Percentiles rank a stretch among this genome's conserved stretches.
These are phyloP conservation scores for Pasiphila rectangulata DNA, from an alignment of 2,888 invertebrate genomes.

Conservation along the genomic window DNA sequence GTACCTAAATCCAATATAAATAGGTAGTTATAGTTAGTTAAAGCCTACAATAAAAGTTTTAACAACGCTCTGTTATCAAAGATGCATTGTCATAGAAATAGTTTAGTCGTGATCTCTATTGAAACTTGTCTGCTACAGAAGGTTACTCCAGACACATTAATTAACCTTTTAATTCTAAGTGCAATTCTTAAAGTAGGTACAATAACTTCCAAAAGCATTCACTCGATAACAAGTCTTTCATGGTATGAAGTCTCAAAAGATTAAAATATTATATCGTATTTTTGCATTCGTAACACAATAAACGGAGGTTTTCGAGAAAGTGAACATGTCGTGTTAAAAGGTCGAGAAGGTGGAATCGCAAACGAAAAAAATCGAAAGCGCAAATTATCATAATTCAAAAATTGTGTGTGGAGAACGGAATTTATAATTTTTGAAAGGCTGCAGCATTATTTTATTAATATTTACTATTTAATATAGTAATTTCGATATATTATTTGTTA, in stretches of 20 bases:
- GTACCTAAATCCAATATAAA: too few species aligned
- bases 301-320: conserved; percentile 30
- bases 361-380: conserved; percentile 28
- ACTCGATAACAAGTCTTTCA: conserved; percentile 6
- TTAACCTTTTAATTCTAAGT: too few species aligned
- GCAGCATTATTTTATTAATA: not conserved
- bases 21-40: too few species aligned
- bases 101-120: too few species aligned
- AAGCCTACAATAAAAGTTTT: too few species aligned
- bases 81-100: too few species aligned
- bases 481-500: not conserved
- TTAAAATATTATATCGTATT: conserved; percentile 22
- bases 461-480: not conserved
- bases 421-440: conserved; percentile 6
- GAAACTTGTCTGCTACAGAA: too few species aligned
- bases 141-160: too few species aligned
- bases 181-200: too few species aligned
- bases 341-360: conserved; percentile 27
- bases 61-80: too few species aligned
- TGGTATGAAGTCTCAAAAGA: conserved; percentile 15
- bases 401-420: conserved; percentile 8
- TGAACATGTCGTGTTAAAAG: conserved; percentile 26
- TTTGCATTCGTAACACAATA: conserved; percentile 20
- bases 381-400: conserved; percentile 28
- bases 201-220: not conserved